Evolutionary conservation across 2,113 vertebrate species (phyloP).

Genomic region (Antechinus stuartii): DNA sequence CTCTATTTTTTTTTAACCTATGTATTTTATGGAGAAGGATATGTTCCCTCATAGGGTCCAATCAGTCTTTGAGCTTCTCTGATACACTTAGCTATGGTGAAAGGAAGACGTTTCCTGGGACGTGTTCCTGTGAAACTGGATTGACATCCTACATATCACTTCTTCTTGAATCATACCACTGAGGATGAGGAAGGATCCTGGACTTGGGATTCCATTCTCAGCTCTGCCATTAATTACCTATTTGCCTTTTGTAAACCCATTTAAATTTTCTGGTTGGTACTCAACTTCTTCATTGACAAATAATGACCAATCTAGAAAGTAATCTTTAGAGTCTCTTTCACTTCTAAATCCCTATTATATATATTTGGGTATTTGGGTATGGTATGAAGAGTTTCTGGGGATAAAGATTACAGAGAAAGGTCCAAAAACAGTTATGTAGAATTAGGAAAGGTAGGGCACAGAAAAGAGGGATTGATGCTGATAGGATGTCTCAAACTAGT

Average conservation of each 20-base stretch:
- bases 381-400: not conserved
- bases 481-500: not conserved
- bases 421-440: not conserved
- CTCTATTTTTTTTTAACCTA: not conserved
- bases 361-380: no score
- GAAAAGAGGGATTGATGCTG: not conserved
- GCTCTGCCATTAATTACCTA: not conserved
- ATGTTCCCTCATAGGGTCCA: slow-evolving; percentile 18
- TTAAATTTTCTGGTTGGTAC: not conserved
- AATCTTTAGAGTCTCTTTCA: not conserved
- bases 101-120: slow-evolving; percentile 30
- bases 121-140: not conserved
- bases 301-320: not conserved
- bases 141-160: not conserved
- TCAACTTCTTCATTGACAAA: slow-evolving; percentile 30
- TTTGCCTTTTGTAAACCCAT: not conserved
- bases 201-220: slow-evolving; percentile 7
- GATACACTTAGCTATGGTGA: not conserved
- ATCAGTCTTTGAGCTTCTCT: not conserved
- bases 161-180: slow-evolving; percentile 2
- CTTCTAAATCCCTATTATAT: not conserved
- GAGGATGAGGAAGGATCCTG: not conserved
- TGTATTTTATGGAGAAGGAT: slow-evolving; percentile 25
- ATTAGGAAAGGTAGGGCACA: not conserved
- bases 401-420: not conserved